Base-by-base conservation (phyloP, 2,113 vertebrate species). In the Eptesicus fuscus region DNA sequence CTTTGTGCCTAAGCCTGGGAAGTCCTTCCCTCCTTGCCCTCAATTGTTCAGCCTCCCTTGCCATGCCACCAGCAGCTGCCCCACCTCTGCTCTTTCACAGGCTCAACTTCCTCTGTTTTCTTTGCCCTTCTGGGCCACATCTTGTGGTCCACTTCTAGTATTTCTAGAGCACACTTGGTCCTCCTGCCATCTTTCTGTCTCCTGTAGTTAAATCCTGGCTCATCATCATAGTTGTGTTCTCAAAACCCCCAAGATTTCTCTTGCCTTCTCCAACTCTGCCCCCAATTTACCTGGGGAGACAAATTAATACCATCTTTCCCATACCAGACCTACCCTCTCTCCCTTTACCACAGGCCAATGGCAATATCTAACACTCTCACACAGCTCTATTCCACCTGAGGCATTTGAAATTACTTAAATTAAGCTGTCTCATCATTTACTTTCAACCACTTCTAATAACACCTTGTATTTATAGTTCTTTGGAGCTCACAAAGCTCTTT, bases 391-490 rank as follows among this genome's bases (percentile, higher is more conserved):
- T 74, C n/a, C 9, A 37, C 59, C 12, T 12, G 35, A 93, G 78
- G 44, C 70, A 23, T 80, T 85, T 47, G 49, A 84, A 96, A 89
- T 95, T 71, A 93, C 83, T 90, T 83, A 71, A 95, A 96, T 79
- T 40, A 95, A 93, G 93, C 85, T 87, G 65, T 17, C 87, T 96
- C 90, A 96, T 91, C 84, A 42, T 69, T 93, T 91, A 51, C 79
- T 87, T 92, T 92, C 85, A 91, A 82, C 69, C 40, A 13, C 82
- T 92, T 91, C 89, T 97, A 94, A 96, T 92, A 86, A 83, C 85
- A 96, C 61, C 82, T 85, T 84, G 61, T 83, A 82, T 85, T 95
- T 87, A 74, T 40, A 80, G 86, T 71, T 88, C 95, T 93, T 84
- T 42, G 53, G n/a, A 59, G 65, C 61, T 96, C 79, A 59, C 89